Evolutionary conservation across 2,113 vertebrate genomes (phyloP), one percentile per base, ranked within the genome.

Genomic region (Forbesichthys papilliferus): DNA sequence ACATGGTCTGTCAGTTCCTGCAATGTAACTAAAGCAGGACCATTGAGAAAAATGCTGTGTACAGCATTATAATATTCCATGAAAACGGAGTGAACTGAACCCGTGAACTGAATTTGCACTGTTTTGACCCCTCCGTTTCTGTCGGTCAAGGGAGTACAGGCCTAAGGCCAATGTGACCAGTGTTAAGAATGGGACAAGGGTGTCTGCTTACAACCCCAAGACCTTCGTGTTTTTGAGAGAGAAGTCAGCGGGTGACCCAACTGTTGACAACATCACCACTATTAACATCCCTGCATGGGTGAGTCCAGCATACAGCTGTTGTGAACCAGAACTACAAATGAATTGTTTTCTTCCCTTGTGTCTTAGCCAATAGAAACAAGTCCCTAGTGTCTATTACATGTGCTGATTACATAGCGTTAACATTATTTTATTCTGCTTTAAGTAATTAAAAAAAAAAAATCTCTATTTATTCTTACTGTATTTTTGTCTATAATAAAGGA

Each of bases 251-350:
- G 97, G 97, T 48, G 93, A 99, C 77, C 94, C 97, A 5, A 14
- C 84, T 33, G 66, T 74, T 27, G 96, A 98, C 79, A 77, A 67
- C 71, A 94, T 98, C 78, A 94, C 93, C 73, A 97, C 96, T 3
- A 12, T 98, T 78, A 98, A 98, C 88, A 94, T 99, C 76, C 98
- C 98, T 47, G 91, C 91, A 9, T 85, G 98, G 94, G 98, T 99
- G 89, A 96, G 96, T 93, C 56, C 46, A n/a, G 59, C 57, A 59
- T 61, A 0, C 57, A 73, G 3, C 54, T 62, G 36, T 42, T 62
- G 36, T 42, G 36, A 42, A 42, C 4, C 36, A 42, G 36, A 42
- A 6, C 36, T 42, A 42, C 5, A 42, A 42, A 42, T 8, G 1
- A 42, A 42, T 42, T 42, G 9, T 16, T 48, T 42, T 16, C 20